Evolutionary conservation across 2,888 invertebrate species (phyloP).

Genomic region (Hecatera dysodea): DNA sequence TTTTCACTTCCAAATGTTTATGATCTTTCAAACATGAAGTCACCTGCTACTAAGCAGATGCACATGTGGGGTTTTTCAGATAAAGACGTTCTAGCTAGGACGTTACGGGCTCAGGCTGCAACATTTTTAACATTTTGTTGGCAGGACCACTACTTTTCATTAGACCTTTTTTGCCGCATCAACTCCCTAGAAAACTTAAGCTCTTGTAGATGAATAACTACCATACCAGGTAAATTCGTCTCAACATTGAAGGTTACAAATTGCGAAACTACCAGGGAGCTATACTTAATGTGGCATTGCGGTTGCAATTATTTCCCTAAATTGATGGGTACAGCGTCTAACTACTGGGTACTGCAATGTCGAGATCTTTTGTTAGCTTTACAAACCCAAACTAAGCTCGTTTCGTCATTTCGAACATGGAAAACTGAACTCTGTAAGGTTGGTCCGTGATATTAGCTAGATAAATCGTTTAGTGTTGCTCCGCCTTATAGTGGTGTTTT

Average conservation of each 20-base stretch:
- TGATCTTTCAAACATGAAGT: constrained; percentile 21
- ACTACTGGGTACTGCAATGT: constrained; percentile 67
- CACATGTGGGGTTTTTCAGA: constrained; percentile 11
- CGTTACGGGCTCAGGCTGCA: background rate
- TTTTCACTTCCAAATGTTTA: background rate
- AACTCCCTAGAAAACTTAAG: background rate
- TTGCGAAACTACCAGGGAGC: constrained; percentile 40
- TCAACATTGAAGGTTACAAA: constrained; percentile 42
- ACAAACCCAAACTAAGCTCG: constrained; percentile 31
- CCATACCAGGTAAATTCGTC: constrained; percentile 30
- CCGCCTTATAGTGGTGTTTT: constrained; percentile 17
- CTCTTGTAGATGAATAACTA: constrained; percentile 5
- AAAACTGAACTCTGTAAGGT: constrained; percentile 31
- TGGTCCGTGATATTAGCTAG: constrained; percentile 18
- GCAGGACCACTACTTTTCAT: background rate
- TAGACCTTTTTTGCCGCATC: background rate
- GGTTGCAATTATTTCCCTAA: constrained; percentile 62
- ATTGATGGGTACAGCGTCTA: constrained; percentile 69
- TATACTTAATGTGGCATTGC: constrained; percentile 49
- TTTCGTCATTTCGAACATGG: constrained; percentile 47
- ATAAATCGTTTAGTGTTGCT: constrained; percentile 22
- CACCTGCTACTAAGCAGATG: constrained; percentile 9
- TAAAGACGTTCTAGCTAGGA: background rate
- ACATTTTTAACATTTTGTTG: background rate
- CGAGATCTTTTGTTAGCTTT: constrained; percentile 44